Evolutionary conservation across 2,888 invertebrate species (phyloP), one percentile per base, ranked within the genome.

Genomic region (Amblyteles armatorius): DNA sequence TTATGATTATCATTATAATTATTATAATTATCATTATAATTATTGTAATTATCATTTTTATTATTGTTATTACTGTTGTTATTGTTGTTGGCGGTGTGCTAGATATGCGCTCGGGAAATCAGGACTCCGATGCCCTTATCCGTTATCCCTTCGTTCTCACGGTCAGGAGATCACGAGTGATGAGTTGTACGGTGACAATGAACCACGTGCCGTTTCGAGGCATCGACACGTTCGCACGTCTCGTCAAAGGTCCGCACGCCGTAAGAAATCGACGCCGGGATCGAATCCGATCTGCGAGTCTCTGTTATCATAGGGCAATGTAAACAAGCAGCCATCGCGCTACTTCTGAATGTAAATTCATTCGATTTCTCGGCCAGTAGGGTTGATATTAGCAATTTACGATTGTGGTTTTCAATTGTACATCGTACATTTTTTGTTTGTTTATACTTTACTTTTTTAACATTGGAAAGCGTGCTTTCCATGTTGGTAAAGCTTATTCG

Each of bases 131-230:
- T 55, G n/a, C 55, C 36, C 52, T 52, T 40, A 69, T 29, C n/a
- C 60, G 22, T 52, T 40, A 79, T 65, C 48, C 44, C 60, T 78
- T 82, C 74, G 78, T 84, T 84, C 84, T 82, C 84, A 84, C 84
- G 78, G 19, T 50, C 16, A 13, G 36, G 26, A 55, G 68, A 72
- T 33, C 65, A 57, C 48, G 22, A 29, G 22, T 33, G 44, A 29
- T 29, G 48, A 44, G 48, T 60, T 74, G 0, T 71, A 48, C 55
- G 19, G 67, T 65, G 68, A 81, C 77, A 78, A 78, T 79, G 69
- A 44, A 65, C 33, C 81, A 74, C 84, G 78, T 68, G 81, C 44
- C 63, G 48, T 36, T 33, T 73, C 57, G 29, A 79, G 69, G 69
- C 48, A 36, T 74, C 60, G 67, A 60, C 67, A 57, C n/a, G 29